Percentiles rank a stretch among this genome's conserved stretches.
Evolutionary conservation across 2,113 vertebrate genomes (phyloP).

Genomic region (Solenodon paradoxus): DNA sequence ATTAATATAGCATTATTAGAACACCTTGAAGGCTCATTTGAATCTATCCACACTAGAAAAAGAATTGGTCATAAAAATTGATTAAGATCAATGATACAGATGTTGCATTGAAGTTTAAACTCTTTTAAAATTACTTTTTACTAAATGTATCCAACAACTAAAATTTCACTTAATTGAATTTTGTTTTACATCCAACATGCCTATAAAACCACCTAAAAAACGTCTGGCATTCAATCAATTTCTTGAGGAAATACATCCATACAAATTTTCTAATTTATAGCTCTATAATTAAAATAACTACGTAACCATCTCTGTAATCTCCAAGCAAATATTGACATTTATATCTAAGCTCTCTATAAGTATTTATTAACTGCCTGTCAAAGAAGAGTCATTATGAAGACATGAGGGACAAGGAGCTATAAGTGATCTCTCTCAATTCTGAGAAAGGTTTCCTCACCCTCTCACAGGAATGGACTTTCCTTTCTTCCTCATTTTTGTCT

Average conservation of each 20-base stretch:
- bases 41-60: not conserved
- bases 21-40: not conserved
- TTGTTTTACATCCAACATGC: not conserved
- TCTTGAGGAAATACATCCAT: not conserved
- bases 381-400: not conserved
- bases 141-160: not conserved
- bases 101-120: not conserved
- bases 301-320: not conserved
- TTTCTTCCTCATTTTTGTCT: too few species aligned
- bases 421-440: not conserved
- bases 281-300: not conserved
- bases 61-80: not conserved
- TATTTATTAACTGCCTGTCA: not conserved
- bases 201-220: not conserved
- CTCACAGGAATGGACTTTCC: not conserved
- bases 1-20: not conserved
- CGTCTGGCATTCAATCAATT: not conserved
- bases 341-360: not conserved
- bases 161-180: not conserved
- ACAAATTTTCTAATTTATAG: not conserved
- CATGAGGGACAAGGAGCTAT: not conserved
- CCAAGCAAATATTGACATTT: not conserved
- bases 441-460: not conserved
- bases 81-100: not conserved
- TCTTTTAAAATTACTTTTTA: not conserved